Conservation (phyloP, 2,113 vertebrate genomes). For the Maccullochella peelii region DNA sequence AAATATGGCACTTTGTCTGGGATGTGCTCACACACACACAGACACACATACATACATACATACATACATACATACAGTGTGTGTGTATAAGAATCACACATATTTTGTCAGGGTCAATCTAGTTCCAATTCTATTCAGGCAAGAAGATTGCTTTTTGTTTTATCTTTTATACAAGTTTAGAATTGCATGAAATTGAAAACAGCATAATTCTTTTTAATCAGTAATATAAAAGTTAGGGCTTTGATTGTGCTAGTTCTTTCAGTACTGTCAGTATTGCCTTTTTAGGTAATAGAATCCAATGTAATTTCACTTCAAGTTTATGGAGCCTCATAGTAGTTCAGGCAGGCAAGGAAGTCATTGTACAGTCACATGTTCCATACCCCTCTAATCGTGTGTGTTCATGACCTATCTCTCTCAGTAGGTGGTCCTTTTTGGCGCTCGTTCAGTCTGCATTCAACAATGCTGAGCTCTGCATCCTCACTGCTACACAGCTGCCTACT, state of each 20-base stretch:
- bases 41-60: neutral
- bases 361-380: neutral
- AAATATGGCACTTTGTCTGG: slow-evolving; percentile 40
- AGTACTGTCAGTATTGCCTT: too few species aligned
- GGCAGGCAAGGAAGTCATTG: neutral
- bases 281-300: too few species aligned
- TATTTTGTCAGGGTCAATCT: neutral
- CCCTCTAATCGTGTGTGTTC: neutral
- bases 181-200: neutral
- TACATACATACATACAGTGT: neutral
- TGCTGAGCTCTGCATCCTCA: neutral
- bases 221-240: neutral
- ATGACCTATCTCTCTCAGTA: neutral
- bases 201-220: neutral
- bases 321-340: neutral
- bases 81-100: neutral
- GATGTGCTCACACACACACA: neutral
- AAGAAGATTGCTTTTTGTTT: neutral
- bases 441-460: neutral
- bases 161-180: neutral
- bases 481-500: neutral
- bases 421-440: neutral
- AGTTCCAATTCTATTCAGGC: neutral
- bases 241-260: neutral
- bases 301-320: too few species aligned